Evolutionary conservation across 1,140 invertebrate species (phyloP).

Genomic region (Thaumatotibia leucotreta): DNA sequence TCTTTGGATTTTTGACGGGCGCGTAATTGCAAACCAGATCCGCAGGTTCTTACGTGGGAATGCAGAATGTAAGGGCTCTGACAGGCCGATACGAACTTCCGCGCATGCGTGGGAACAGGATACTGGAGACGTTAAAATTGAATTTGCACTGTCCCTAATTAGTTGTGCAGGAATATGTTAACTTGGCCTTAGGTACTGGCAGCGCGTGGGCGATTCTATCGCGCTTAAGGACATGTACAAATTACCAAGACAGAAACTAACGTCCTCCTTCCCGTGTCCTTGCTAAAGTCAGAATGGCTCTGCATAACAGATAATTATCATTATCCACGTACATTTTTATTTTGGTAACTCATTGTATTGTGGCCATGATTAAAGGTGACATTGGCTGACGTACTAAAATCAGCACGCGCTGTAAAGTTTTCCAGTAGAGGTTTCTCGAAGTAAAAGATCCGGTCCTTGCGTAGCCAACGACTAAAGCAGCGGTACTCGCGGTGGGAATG

Average conservation of each 20-base stretch:
- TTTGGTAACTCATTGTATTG: not conserved
- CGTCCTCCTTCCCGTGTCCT: not conserved
- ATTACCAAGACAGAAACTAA: not conserved
- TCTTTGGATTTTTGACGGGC: conserved; percentile 15
- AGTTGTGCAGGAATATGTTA: not conserved
- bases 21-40: conserved; percentile 18
- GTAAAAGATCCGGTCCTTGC: conserved; percentile 35
- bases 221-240: not conserved
- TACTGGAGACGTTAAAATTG: conserved; percentile 44
- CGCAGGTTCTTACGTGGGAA: conserved; percentile 7
- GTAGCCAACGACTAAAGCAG: conserved; percentile 47
- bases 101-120: conserved; percentile 24
- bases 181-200: not conserved
- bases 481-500: conserved; percentile 62
- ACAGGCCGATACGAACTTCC: conserved; percentile 22
- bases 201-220: not conserved
- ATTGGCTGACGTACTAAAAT: not conserved
- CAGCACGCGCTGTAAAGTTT: not conserved
- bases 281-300: not conserved
- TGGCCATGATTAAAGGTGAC: not conserved
- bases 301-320: not conserved
- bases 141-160: conserved; percentile 11
- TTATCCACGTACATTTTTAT: not conserved
- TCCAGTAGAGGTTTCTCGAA: not conserved
- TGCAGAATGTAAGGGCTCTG: conserved; percentile 1